Conservation (phyloP, 53 echinoderm and acorn worm species). For the Mesocentrotus franciscanus region DNA sequence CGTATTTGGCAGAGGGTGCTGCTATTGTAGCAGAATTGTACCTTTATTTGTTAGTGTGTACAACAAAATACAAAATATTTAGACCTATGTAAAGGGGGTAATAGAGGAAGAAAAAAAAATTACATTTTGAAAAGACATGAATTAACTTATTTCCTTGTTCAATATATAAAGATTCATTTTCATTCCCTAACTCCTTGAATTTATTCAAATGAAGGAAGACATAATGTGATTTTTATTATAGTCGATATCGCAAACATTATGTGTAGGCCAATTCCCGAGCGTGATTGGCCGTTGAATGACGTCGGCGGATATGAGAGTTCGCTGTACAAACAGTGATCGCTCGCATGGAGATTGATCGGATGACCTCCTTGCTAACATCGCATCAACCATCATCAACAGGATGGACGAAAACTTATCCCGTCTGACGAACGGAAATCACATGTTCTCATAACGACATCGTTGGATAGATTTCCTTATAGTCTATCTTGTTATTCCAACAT, state of each 20-base stretch:
- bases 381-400: not conserved
- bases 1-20: too few species aligned
- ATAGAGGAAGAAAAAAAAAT: too few species aligned
- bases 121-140: too few species aligned
- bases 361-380: not conserved
- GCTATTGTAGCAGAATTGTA: too few species aligned
- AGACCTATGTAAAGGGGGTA: too few species aligned
- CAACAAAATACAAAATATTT: too few species aligned
- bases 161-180: not conserved
- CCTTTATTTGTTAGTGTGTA: too few species aligned
- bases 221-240: not conserved
- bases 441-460: not conserved
- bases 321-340: not conserved
- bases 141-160: too few species aligned
- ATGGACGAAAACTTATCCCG: not conserved
- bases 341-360: not conserved
- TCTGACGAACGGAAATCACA: not conserved
- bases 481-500: too few species aligned
- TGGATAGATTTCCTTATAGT: not conserved
- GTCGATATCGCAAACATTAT: not conserved
- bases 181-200: not conserved
- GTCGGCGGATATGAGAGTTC: conserved; percentile 7
- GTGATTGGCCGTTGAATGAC: conserved; percentile 8
- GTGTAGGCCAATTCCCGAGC: not conserved
- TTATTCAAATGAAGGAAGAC: not conserved